Evolutionary conservation across 2,888 invertebrate genomes (phyloP), one percentile per base, ranked within the genome.

Genomic region (Thera britannica): DNA sequence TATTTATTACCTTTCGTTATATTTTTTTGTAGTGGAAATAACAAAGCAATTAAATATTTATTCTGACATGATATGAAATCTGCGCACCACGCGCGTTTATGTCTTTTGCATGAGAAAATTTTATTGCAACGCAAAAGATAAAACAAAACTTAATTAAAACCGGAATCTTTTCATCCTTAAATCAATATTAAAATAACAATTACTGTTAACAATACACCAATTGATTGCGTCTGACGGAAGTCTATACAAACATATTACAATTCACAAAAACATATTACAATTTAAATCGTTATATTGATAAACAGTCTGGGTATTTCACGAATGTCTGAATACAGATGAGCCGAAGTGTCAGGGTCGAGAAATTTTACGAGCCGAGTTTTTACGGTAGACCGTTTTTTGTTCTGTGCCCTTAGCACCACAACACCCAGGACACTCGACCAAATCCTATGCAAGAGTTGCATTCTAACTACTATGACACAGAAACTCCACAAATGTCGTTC

Each of bases 231-330:
- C 75, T 79, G 83, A 77, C 79, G 77, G 79, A 81, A 81, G 81
- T 72, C 66, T 38, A 34, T 52, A 52, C 34, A 52, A 34, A 52
- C 52, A 11, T 71, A 72, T 76, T 76, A 77, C 74, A 79, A 52
- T 52, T 52, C 76, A 82, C 75, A 82, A 80, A 79, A 83, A 82
- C 76, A 75, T 83, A 84, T 84, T 81, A 83, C 83, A 80, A 80
- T 82, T 83, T 85, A 83, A 85, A 85, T 84, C 77, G 81, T 77
- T 76, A 70, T 75, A 82, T 81, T 82, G 82, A 82, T 80, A 74
- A 74, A 78, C 78, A 72, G 66, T 71, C 70, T 74, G 79, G 69
- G 78, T 79, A 79, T 79, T 82, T 80, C 76, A 74, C 70, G 74
- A 70, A 75, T 74, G 72, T 67, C 77, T 78, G 73, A 76, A 74